phyloP scores from a whole-genome alignment of 2,113 vertebrate genomes.

The Dasyurus viverrinus region DNA sequence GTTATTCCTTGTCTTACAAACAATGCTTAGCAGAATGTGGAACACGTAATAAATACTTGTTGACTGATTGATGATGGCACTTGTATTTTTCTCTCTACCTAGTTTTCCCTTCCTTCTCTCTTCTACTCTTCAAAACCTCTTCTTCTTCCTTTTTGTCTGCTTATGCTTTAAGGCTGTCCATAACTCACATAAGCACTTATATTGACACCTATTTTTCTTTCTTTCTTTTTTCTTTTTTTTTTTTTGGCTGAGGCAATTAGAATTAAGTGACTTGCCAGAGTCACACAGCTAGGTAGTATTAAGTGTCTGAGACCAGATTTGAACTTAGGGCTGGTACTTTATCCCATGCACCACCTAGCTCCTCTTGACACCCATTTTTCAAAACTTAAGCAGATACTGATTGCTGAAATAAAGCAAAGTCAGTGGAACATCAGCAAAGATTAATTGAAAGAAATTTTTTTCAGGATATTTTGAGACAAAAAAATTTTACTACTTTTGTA shows the following conservation, averaged over 20 bases:
- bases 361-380: slow-evolving; percentile 40
- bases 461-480: not conserved
- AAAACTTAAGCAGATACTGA: slow-evolving; percentile 24
- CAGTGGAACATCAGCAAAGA: not conserved
- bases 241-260: too few species aligned
- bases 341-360: too few species aligned
- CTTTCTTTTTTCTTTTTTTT: too few species aligned
- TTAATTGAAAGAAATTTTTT: rapidly evolving
- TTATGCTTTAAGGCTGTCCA: not conserved
- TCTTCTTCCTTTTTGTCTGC: not conserved
- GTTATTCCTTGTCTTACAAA: not conserved
- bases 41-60: not conserved
- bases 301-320: too few species aligned
- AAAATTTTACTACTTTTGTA: slow-evolving; percentile 60
- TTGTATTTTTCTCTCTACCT: not conserved
- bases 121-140: not conserved
- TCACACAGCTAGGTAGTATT: too few species aligned
- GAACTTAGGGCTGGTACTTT: too few species aligned
- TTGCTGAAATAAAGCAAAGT: not conserved
- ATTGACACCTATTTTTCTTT: slow-evolving; percentile 41
- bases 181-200: not conserved
- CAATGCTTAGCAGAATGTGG: not conserved
- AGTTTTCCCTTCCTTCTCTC: not conserved
- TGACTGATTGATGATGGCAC: not conserved
- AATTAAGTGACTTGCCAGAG: too few species aligned